phyloP scores from a whole-genome alignment of 1,140 invertebrate species.

The Calephelis virginiensis region DNA sequence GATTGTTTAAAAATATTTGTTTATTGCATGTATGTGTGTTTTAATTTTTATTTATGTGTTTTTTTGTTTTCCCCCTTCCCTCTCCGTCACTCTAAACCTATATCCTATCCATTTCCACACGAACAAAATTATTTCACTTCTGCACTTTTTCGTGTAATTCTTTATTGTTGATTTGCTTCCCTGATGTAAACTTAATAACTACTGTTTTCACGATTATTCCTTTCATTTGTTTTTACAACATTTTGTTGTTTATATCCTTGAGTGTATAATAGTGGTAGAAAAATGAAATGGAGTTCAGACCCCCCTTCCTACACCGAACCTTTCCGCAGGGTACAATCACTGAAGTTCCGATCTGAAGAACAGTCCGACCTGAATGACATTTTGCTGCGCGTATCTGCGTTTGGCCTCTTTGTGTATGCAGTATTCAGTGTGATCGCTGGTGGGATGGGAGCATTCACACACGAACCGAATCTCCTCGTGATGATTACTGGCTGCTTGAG shows the following conservation, averaged over 20 bases:
- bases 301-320: constrained; percentile 73
- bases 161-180: constrained; percentile 16
- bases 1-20: not conserved
- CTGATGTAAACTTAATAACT: constrained; percentile 5
- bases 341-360: constrained; percentile 93
- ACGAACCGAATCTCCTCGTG: constrained; percentile 92
- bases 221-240: constrained; percentile 48
- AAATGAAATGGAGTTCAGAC: constrained; percentile 74
- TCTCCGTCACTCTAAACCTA: constrained; percentile 20
- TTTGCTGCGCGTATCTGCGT: constrained; percentile 92
- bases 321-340: constrained; percentile 87
- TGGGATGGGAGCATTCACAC: constrained; percentile 87
- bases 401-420: constrained; percentile 94
- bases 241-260: constrained; percentile 50
- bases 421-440: constrained; percentile 96
- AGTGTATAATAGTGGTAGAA: constrained; percentile 63
- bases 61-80: constrained; percentile 30
- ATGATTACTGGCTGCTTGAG: constrained; percentile 93
- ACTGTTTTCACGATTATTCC: constrained; percentile 25
- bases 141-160: constrained; percentile 23
- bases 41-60: constrained; percentile 25
- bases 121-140: constrained; percentile 20
- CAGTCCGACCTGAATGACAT: constrained; percentile 94
- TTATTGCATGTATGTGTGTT: constrained; percentile 20
- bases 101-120: constrained; percentile 22